Evolutionary conservation across 2,888 invertebrate genomes (phyloP).

Genomic region (Sympetrum striolatum): DNA sequence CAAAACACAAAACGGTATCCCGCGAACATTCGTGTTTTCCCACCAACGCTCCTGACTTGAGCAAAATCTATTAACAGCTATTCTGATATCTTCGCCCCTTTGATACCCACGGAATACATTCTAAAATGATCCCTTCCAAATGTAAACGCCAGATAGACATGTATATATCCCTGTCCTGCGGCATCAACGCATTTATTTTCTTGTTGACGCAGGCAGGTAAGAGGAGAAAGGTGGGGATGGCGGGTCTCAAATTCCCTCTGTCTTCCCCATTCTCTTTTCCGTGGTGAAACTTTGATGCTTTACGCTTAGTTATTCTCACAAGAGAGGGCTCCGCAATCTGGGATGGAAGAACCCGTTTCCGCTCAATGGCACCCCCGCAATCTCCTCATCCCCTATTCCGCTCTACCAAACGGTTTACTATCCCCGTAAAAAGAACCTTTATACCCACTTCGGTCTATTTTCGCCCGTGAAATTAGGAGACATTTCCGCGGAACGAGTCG

Average conservation of each 20-base stretch:
- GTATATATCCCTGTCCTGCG: background rate
- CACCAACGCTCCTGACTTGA: too few species aligned
- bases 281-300: conserved; percentile 1
- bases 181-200: background rate
- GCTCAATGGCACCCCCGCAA: background rate
- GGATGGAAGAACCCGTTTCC: conserved; percentile 9
- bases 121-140: too few species aligned
- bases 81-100: too few species aligned
- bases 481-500: background rate
- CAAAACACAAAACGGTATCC: too few species aligned
- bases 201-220: background rate
- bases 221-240: background rate
- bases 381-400: background rate
- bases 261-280: background rate
- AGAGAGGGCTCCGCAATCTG: background rate
- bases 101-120: too few species aligned
- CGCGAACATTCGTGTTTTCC: too few species aligned
- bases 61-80: too few species aligned
- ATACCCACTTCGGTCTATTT: background rate
- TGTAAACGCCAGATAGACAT: background rate
- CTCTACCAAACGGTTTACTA: background rate
- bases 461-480: background rate
- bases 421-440: background rate
- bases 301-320: background rate
- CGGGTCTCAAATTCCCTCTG: background rate